Evolutionary conservation across 1,140 invertebrate species (phyloP).

Genomic region (Bombus haemorrhoidalis): DNA sequence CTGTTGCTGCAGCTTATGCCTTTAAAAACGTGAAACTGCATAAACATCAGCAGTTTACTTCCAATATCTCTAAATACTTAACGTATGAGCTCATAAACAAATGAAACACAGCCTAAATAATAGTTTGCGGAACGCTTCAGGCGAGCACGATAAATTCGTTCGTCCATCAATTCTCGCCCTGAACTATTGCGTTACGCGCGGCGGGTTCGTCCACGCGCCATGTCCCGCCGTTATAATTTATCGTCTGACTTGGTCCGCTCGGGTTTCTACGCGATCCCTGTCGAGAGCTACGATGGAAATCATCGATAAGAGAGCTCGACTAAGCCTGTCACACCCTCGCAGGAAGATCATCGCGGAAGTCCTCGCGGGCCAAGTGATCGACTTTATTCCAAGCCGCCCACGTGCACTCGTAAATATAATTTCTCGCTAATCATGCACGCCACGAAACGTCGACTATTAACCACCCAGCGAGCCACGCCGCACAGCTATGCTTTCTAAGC

Average conservation of each 20-base stretch:
- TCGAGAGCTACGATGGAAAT: slow-evolving; percentile 28
- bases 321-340: slow-evolving; percentile 42
- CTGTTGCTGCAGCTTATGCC: not conserved
- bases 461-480: slow-evolving; percentile 42
- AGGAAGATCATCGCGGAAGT: slow-evolving; percentile 55
- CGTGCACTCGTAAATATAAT: slow-evolving; percentile 54
- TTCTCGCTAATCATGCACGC: slow-evolving; percentile 56
- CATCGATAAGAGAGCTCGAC: slow-evolving; percentile 31
- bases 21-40: not conserved
- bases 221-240: slow-evolving; percentile 37
- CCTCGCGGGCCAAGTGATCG: slow-evolving; percentile 35
- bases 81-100: not conserved
- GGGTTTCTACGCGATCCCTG: slow-evolving; percentile 17
- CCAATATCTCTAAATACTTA: not conserved
- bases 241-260: not conserved
- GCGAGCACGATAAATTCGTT: slow-evolving; percentile 12
- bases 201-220: slow-evolving; percentile 15
- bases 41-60: not conserved
- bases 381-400: slow-evolving; percentile 43
- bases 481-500: slow-evolving; percentile 13
- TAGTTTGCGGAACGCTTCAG: not conserved
- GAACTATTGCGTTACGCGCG: slow-evolving; percentile 23
- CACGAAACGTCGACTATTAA: slow-evolving; percentile 44
- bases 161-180: slow-evolving; percentile 7
- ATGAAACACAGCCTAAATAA: not conserved